These are phyloP conservation scores for Cladorhizidae sp. DNA, from an alignment of 37 sponge, comb jelly and placozoan genomes.

Conservation along the genomic window DNA sequence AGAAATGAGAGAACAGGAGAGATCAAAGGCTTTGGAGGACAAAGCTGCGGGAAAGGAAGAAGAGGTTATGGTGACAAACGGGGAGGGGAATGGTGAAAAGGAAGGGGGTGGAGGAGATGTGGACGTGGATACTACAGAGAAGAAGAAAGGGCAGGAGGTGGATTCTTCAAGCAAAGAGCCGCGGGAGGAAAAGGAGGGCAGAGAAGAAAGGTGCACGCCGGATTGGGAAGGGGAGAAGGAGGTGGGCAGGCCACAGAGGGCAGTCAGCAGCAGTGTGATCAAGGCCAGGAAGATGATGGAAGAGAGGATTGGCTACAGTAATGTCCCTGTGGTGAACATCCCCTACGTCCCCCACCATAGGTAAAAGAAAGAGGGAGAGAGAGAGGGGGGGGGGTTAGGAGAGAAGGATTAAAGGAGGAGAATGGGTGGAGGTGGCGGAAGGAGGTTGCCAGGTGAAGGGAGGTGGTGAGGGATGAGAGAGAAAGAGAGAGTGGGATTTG, in stretches of 20 bases:
- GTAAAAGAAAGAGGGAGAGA: slow-evolving; percentile 34
- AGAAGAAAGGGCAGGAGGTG: not conserved
- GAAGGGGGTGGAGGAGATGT: not conserved
- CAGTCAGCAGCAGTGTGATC: slow-evolving; percentile 25
- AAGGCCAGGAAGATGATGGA: slow-evolving; percentile 30
- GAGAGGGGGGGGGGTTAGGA: not conserved
- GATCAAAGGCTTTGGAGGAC: slow-evolving; percentile 9
- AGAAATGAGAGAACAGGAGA: slow-evolving; percentile 7
- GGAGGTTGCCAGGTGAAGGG: too few species aligned
- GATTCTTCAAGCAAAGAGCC: not conserved
- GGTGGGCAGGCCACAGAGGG: not conserved
- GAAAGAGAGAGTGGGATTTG: too few species aligned
- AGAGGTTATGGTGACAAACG: not conserved
- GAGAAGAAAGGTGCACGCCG: not conserved
- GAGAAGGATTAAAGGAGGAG: not conserved
- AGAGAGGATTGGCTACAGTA: slow-evolving; percentile 32
- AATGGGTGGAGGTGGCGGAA: not conserved
- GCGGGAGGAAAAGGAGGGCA: not conserved
- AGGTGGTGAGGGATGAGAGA: too few species aligned
- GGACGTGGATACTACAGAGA: not conserved
- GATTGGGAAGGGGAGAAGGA: not conserved
- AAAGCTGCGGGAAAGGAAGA: slow-evolving; percentile 9
- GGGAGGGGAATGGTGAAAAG: not conserved
- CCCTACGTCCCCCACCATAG: slow-evolving; percentile 84
- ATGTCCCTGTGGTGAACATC: slow-evolving; percentile 75